phyloP scores from a whole-genome alignment of 2,797 vertebrate genomes.

The Prunella strophiata region DNA sequence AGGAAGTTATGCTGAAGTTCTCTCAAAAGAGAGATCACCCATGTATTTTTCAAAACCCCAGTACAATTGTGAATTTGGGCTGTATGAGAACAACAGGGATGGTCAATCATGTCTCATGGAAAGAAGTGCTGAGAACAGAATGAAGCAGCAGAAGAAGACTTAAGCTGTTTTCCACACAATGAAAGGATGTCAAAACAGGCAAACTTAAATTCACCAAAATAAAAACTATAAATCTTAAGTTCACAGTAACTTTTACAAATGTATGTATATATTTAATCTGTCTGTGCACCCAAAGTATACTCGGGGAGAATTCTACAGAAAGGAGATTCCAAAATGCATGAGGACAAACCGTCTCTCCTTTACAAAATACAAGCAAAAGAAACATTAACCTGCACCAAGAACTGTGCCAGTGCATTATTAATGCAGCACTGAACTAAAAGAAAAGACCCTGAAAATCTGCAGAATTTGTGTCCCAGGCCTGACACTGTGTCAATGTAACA shows the following conservation, averaged over 20 bases:
- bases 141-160: background rate
- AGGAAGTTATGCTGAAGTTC: background rate
- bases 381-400: background rate
- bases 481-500: background rate
- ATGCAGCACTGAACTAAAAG: background rate
- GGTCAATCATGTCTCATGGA: background rate
- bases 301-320: background rate
- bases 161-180: background rate
- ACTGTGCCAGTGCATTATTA: background rate
- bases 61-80: background rate
- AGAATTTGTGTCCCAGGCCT: background rate
- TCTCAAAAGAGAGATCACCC: background rate
- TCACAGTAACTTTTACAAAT: background rate
- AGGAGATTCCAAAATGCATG: background rate
- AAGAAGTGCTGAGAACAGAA: background rate
- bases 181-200: background rate
- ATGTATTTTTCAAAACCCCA: background rate
- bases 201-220: background rate
- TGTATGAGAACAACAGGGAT: background rate
- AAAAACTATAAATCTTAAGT: background rate
- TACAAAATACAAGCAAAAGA: background rate
- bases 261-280: background rate
- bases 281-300: background rate
- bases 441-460: background rate
- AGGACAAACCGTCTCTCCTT: background rate